phyloP scores from a whole-genome alignment of 1,140 invertebrate species.

The Thalassaphorura encarpata region DNA sequence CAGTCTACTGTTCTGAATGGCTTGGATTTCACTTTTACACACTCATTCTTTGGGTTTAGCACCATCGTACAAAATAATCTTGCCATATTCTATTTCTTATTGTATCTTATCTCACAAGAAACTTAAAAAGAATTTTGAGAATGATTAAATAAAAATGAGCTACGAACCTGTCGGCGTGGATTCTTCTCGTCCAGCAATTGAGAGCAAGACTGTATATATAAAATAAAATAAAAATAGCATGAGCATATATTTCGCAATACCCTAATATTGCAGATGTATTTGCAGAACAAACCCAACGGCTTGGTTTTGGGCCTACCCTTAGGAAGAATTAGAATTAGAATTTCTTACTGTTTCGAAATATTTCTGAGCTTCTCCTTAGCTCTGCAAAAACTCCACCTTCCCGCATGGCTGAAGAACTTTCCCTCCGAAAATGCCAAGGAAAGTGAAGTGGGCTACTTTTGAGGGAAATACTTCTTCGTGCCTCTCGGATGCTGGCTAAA shows the following conservation, averaged over 20 bases:
- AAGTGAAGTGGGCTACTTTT: constrained; percentile 36
- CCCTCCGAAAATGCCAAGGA: constrained; percentile 28
- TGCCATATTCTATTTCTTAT: too few species aligned
- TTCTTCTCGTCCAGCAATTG: constrained; percentile 37
- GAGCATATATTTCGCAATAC: too few species aligned
- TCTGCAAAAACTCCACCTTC: constrained; percentile 37
- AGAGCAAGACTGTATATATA: too few species aligned
- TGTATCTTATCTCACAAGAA: not conserved
- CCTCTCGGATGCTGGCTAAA: constrained; percentile 33
- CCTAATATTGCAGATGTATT: too few species aligned
- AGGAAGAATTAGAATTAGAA: too few species aligned
- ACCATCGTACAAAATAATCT: too few species aligned
- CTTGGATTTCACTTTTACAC: too few species aligned
- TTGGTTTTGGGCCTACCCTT: too few species aligned
- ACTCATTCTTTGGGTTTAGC: too few species aligned
- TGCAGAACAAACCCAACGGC: too few species aligned
- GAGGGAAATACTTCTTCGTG: constrained; percentile 36
- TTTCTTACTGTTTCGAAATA: constrained; percentile 41
- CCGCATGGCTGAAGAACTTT: constrained; percentile 28
- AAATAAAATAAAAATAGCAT: too few species aligned
- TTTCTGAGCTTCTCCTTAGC: constrained; percentile 39
- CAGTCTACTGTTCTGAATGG: too few species aligned
- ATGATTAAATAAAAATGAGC: not conserved
- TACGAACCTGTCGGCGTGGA: constrained; percentile 31
- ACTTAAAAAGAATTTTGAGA: not conserved